Percentiles rank a stretch among this genome's conserved stretches.
These are phyloP conservation scores for Oedothorax gibbosus DNA, from an alignment of 1,140 invertebrate species.

Conservation along the genomic window DNA sequence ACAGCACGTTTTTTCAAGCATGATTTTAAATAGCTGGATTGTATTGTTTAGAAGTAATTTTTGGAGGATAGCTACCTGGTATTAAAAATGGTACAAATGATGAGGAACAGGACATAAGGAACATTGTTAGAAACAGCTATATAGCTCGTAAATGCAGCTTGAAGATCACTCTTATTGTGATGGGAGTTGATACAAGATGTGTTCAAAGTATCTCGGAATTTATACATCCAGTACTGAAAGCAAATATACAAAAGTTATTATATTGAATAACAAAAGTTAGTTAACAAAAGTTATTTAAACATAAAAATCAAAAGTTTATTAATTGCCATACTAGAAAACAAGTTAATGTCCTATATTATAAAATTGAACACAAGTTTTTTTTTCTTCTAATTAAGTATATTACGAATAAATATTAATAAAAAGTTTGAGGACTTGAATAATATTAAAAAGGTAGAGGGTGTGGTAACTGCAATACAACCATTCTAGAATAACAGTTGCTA, in stretches of 20 bases:
- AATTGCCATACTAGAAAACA: no score
- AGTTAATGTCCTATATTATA: no score
- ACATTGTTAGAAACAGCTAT: conserved; percentile 85
- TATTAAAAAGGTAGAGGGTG: no score
- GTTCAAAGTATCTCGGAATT: conserved; percentile 82
- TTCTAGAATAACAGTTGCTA: no score
- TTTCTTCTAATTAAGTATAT: no score
- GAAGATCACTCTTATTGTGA: conserved; percentile 69
- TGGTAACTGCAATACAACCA: no score
- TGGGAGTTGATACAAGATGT: conserved; percentile 72
- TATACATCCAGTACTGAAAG: conserved; percentile 93
- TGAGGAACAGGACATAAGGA: conserved; percentile 85
- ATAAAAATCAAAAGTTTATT: not conserved
- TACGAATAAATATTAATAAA: no score
- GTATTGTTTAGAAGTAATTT: not conserved
- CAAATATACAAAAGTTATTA: conserved; percentile 65
- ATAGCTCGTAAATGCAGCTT: conserved; percentile 89
- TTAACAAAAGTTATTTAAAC: conserved; percentile 18
- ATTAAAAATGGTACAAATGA: conserved; percentile 83
- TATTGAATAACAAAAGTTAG: conserved; percentile 27
- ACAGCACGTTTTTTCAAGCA: not conserved
- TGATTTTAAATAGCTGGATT: not conserved
- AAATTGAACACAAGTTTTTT: no score
- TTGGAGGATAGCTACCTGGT: conserved; percentile 69
- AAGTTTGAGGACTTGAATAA: no score